Evolutionary conservation across 2,888 invertebrate genomes (phyloP).

Genomic region (Sinohyriopsis cumingii): DNA sequence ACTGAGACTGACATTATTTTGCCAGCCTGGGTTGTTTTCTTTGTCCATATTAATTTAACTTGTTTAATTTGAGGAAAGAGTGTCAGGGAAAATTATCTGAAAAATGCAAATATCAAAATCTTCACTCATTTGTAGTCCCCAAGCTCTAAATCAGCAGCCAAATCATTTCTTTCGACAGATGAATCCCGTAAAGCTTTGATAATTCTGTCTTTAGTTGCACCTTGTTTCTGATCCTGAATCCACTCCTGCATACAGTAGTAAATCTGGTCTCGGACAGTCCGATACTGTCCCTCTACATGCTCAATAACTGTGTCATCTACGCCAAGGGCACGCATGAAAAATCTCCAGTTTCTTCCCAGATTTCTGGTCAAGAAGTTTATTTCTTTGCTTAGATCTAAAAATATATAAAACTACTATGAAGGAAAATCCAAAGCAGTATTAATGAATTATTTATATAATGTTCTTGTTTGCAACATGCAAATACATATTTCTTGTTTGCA

Average conservation of each 20-base stretch:
- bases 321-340: slow-evolving; percentile 47
- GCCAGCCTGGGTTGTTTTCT: no score
- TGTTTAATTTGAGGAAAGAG: no score
- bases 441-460: no score
- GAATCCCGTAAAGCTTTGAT: slow-evolving; percentile 32
- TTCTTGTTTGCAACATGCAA: no score
- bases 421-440: no score
- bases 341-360: slow-evolving; percentile 52
- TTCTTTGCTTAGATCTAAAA: slow-evolving; percentile 47
- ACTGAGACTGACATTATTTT: no score
- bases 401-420: background rate
- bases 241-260: slow-evolving; percentile 43
- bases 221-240: slow-evolving; percentile 35
- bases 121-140: slow-evolving; percentile 8
- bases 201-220: slow-evolving; percentile 33
- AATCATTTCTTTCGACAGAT: slow-evolving; percentile 39
- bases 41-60: no score
- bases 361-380: slow-evolving; percentile 38
- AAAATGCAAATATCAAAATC: no score
- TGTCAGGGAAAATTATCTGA: no score
- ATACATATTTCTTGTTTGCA: no score
- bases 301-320: slow-evolving; percentile 46
- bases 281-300: slow-evolving; percentile 31
- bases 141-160: slow-evolving; percentile 32
- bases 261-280: slow-evolving; percentile 49